Evolutionary conservation across 2,797 vertebrate genomes (phyloP).

Genomic region (Galagoides demidoff): DNA sequence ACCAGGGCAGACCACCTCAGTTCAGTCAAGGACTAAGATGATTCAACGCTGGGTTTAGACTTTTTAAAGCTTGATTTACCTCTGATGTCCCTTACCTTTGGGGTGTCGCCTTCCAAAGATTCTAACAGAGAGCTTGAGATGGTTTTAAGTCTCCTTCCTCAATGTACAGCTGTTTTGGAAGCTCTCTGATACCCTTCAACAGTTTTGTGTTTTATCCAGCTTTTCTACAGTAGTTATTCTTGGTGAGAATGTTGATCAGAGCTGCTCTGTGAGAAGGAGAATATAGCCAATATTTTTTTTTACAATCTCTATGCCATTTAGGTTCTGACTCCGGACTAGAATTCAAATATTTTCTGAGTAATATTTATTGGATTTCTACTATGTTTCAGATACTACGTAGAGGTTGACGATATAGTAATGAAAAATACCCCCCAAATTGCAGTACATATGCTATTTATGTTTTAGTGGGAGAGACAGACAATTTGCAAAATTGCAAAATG

Average conservation of each 20-base stretch:
- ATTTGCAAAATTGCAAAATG: conserved; percentile 27
- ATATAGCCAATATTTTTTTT: background rate
- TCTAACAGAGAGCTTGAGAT: background rate
- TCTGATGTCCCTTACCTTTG: background rate
- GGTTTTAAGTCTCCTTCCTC: background rate
- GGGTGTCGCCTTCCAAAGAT: background rate
- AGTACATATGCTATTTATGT: background rate
- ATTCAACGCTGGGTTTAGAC: background rate
- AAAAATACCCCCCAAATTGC: background rate
- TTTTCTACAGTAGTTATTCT: background rate
- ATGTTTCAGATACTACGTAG: background rate
- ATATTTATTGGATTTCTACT: background rate
- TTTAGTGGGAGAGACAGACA: background rate
- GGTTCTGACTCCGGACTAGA: background rate
- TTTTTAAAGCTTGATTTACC: background rate
- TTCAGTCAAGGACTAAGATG: background rate
- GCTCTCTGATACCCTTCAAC: background rate
- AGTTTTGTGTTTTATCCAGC: background rate
- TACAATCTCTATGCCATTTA: background rate
- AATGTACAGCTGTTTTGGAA: background rate
- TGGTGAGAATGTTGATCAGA: background rate
- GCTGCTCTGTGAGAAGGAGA: background rate
- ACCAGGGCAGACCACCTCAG: background rate
- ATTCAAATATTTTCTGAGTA: background rate
- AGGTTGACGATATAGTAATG: background rate